Percentiles rank a stretch among this genome's conserved stretches.
Evolutionary conservation across 1,140 invertebrate species (phyloP).

Genomic region (Leguminivora glycinivorella): DNA sequence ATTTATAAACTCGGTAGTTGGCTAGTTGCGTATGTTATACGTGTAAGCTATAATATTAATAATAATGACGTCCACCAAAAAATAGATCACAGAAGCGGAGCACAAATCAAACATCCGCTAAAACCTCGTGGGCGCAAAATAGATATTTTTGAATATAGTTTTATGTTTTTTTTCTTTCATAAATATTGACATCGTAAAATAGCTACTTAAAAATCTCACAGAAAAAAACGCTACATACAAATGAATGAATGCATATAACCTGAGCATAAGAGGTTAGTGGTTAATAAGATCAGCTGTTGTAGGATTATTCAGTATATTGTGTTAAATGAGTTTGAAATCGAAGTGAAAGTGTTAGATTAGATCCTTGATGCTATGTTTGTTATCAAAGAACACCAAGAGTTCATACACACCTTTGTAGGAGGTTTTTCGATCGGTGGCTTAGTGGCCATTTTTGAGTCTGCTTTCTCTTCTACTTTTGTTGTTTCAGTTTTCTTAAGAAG

Average conservation of each 20-base stretch:
- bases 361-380: background rate
- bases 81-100: conserved; percentile 9
- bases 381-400: background rate
- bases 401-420: conserved; percentile 59
- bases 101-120: conserved; percentile 20
- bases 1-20: background rate
- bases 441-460: conserved; percentile 63
- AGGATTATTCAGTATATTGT: background rate
- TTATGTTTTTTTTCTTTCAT: conserved; percentile 21
- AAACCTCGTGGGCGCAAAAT: conserved; percentile 10
- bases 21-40: background rate
- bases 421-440: conserved; percentile 69
- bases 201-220: background rate
- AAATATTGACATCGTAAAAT: conserved; percentile 5
- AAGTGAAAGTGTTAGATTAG: too few relatives aligned
- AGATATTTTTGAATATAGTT: conserved; percentile 11
- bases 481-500: conserved; percentile 22
- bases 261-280: background rate
- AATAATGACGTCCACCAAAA: conserved; percentile 22
- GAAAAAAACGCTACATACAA: background rate
- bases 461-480: conserved; percentile 36
- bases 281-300: background rate
- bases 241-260: background rate
- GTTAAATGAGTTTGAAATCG: too few relatives aligned
- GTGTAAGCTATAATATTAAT: conserved; percentile 16